phyloP scores from a whole-genome alignment of 2,113 vertebrate species.

The Lasiurus cinereus region DNA sequence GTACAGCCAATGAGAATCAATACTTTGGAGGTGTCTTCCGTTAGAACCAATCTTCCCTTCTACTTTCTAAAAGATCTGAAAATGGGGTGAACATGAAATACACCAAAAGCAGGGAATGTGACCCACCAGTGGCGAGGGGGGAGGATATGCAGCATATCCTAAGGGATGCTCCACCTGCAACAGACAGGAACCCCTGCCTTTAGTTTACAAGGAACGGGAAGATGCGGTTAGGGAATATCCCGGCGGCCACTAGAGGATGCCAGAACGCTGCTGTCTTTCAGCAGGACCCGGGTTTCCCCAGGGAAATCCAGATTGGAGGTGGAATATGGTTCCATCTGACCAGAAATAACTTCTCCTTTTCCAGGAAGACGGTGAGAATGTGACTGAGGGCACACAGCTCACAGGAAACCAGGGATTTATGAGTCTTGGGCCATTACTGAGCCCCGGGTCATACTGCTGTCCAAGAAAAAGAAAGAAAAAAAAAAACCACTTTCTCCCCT shows the following conservation, averaged over 20 bases:
- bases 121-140: too few species aligned
- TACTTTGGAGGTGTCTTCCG: neutral
- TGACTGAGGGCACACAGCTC: slow-evolving; percentile 18
- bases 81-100: neutral
- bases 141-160: neutral
- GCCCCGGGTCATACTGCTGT: neutral
- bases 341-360: slow-evolving; percentile 54
- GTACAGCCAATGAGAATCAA: neutral
- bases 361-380: slow-evolving; percentile 42
- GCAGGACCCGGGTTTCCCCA: neutral
- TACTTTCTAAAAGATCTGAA: slow-evolving; percentile 11
- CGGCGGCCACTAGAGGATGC: slow-evolving; percentile 49
- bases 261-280: neutral
- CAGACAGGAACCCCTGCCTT: neutral
- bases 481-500: neutral
- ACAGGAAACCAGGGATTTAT: neutral
- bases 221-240: neutral
- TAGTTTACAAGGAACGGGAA: neutral
- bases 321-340: neutral
- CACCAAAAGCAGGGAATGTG: neutral
- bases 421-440: neutral
- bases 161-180: rapidly evolving
- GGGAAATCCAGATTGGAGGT: neutral
- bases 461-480: neutral
- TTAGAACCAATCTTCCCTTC: neutral